Conservation (phyloP, 2,888 invertebrate species). For the Dexiosoma caninum region DNA sequence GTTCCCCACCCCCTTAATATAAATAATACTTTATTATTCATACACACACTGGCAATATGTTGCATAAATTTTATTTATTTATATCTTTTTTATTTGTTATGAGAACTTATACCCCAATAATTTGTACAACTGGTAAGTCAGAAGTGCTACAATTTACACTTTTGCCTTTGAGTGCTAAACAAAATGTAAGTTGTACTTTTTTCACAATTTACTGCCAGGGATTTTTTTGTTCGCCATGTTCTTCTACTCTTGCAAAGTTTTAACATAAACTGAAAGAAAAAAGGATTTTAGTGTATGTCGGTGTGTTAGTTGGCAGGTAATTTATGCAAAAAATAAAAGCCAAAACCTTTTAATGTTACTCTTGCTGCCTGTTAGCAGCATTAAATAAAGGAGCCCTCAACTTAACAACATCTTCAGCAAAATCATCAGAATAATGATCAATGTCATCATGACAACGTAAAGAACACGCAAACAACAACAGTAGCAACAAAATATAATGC, state of each 20-base stretch:
- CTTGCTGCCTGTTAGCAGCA: conserved; percentile 11
- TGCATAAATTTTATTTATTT: too few relatives aligned
- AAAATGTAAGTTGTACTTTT: conserved; percentile 19
- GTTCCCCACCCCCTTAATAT: too few relatives aligned
- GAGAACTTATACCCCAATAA: not conserved
- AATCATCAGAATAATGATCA: conserved; percentile 19
- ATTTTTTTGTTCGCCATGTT: not conserved
- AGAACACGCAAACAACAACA: not conserved
- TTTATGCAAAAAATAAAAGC: conserved; percentile 38
- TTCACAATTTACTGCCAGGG: not conserved
- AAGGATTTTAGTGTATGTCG: not conserved
- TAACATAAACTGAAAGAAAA: not conserved
- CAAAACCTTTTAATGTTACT: conserved; percentile 47
- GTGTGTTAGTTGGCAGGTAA: conserved; percentile 16
- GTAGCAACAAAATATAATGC: not conserved
- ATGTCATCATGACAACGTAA: not conserved
- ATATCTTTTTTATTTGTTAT: not conserved
- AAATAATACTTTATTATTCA: too few relatives aligned
- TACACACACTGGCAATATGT: too few relatives aligned
- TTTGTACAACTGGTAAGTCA: conserved; percentile 5
- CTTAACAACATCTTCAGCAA: conserved; percentile 41
- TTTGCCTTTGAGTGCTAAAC: conserved; percentile 33
- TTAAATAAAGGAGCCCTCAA: conserved; percentile 32
- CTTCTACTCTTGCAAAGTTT: not conserved
- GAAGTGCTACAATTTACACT: conserved; percentile 40